Conservation (phyloP, 2,113 vertebrate species). For the Actinemys pallida region DNA sequence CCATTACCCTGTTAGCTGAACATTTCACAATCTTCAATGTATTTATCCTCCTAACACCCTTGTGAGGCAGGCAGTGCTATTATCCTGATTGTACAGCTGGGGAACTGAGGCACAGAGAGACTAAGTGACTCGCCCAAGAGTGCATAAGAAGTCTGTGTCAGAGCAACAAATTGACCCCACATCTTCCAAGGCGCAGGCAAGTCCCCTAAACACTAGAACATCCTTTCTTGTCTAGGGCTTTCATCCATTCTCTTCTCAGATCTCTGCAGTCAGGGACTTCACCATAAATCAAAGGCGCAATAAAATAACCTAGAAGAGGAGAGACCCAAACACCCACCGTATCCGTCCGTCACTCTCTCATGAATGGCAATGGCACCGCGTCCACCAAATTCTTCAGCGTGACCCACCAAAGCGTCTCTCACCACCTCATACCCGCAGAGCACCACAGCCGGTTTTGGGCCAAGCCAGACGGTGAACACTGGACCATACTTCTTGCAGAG, state of each 20-base stretch:
- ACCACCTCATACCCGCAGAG: slow-evolving; percentile 47
- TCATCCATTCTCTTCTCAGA: neutral
- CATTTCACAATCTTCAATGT: no score
- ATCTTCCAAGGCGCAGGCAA: neutral
- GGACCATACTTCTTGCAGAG: slow-evolving; percentile 48
- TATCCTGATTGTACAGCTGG: no score
- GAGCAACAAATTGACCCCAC: no score
- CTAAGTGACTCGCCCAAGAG: no score
- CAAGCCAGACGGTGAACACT: slow-evolving; percentile 69
- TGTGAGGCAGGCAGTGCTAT: no score
- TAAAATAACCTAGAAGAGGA: neutral
- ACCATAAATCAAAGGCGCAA: neutral
- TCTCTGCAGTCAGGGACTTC: neutral
- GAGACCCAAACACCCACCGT: slow-evolving; percentile 3
- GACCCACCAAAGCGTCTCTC: slow-evolving; percentile 69
- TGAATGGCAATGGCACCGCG: slow-evolving; percentile 34
- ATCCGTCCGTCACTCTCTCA: neutral
- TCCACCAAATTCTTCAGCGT: slow-evolving; percentile 56
- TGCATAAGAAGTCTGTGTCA: no score
- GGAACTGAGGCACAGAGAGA: no score
- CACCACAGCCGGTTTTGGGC: slow-evolving; percentile 42
- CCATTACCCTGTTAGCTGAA: no score
- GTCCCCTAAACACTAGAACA: neutral
- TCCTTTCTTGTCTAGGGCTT: neutral
- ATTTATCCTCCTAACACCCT: no score